Evolutionary conservation across 2,797 vertebrate genomes (phyloP).

Genomic region (Prionace glauca): DNA sequence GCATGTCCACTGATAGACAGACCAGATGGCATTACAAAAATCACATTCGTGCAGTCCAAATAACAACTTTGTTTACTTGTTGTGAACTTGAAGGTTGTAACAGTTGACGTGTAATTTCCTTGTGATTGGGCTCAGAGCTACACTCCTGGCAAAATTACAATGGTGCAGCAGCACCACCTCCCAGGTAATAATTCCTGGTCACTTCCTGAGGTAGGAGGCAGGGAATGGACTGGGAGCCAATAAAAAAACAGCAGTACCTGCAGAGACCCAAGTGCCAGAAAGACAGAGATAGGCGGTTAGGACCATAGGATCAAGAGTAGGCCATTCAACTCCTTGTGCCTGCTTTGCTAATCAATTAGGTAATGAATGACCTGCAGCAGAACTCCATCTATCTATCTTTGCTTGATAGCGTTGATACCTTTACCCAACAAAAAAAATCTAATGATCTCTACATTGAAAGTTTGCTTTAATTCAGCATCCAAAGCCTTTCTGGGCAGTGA

Average conservation of each 20-base stretch:
- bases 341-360: background rate
- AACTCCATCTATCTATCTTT: background rate
- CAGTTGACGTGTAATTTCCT: slow-evolving; percentile 8
- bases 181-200: background rate
- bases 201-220: background rate
- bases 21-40: background rate
- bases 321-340: background rate
- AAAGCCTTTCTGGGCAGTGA: background rate
- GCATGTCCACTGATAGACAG: background rate
- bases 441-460: background rate
- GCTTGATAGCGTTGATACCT: background rate
- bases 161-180: background rate
- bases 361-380: background rate
- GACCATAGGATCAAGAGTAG: background rate
- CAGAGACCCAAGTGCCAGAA: background rate
- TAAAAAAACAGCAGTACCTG: background rate
- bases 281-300: background rate
- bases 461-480: background rate
- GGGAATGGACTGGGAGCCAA: background rate
- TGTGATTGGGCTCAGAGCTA: background rate
- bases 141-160: background rate
- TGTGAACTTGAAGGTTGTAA: background rate
- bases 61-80: background rate
- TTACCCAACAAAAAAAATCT: background rate
- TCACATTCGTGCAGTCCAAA: background rate